Conservation (phyloP, 2,797 vertebrate species). For the Takifugu ocellatus region DNA sequence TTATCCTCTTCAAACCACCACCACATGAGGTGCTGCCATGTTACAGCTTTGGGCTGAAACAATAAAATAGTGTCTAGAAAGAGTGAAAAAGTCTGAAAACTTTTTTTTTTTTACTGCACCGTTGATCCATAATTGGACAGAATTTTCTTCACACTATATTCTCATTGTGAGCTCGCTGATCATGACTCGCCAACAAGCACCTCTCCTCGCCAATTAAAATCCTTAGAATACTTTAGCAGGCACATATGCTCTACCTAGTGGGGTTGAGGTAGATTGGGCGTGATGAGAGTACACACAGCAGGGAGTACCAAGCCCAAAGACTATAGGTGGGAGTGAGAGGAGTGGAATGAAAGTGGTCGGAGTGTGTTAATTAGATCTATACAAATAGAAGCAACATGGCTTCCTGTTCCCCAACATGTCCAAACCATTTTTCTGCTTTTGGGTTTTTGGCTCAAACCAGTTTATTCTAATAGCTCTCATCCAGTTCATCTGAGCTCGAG, state of each 20-base stretch:
- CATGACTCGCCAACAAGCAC: slow-evolving; percentile 1
- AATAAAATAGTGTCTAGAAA: too few species aligned
- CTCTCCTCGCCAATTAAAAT: slow-evolving; percentile 48
- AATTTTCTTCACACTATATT: slow-evolving; percentile 4
- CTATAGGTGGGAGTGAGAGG: slow-evolving; percentile 3
- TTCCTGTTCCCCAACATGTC: slow-evolving; percentile 3
- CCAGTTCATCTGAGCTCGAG: not conserved
- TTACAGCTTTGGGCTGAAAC: too few species aligned
- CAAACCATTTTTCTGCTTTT: slow-evolving; percentile 6
- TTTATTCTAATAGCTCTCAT: not conserved
- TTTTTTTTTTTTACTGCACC: too few species aligned
- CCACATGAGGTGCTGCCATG: too few species aligned
- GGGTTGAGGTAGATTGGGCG: slow-evolving; percentile 12
- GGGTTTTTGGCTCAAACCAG: not conserved
- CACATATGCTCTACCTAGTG: slow-evolving; percentile 12
- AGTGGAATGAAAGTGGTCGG: slow-evolving; percentile 18
- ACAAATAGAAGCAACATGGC: slow-evolving; percentile 5
- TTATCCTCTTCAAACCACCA: too few species aligned
- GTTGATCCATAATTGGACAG: too few species aligned
- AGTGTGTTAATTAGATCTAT: slow-evolving; percentile 15
- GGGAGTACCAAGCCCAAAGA: slow-evolving; percentile 20
- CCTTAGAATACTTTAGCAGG: slow-evolving; percentile 20
- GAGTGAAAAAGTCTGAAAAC: too few species aligned
- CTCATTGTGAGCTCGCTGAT: slow-evolving; percentile 11
- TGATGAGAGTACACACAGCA: slow-evolving; percentile 30